phyloP scores from a whole-genome alignment of 2,888 invertebrate species.

The Petrolisthes manimaculis region DNA sequence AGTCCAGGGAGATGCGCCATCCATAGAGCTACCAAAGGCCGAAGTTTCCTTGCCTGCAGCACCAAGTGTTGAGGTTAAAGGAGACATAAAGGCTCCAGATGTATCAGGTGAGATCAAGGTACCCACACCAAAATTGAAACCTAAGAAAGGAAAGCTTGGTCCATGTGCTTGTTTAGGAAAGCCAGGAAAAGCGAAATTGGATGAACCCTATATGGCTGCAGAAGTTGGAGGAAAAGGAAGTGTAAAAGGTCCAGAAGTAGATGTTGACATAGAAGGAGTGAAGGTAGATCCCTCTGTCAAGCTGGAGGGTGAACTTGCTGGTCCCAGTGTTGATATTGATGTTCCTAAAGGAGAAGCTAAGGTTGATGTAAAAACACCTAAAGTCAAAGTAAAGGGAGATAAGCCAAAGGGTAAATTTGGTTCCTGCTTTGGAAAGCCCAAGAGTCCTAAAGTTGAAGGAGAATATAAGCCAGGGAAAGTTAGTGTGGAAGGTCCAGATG shows the following conservation, averaged over 20 bases:
- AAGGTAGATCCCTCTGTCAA: slow-evolving; percentile 29
- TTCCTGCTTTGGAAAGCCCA: slow-evolving; percentile 47
- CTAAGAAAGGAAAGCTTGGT: slow-evolving; percentile 37
- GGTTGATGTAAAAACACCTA: slow-evolving; percentile 15
- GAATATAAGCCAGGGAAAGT: slow-evolving; percentile 40
- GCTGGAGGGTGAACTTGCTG: slow-evolving; percentile 17
- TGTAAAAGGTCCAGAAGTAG: slow-evolving; percentile 1
- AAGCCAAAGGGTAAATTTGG: slow-evolving; percentile 45
- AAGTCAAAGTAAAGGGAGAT: slow-evolving; percentile 31
- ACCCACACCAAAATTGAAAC: slow-evolving; percentile 17
- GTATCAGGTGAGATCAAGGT: slow-evolving; percentile 22
- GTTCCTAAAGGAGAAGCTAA: slow-evolving; percentile 18
- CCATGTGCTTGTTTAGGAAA: slow-evolving; percentile 46
- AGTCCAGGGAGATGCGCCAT: slow-evolving; percentile 21
- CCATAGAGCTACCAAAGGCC: slow-evolving; percentile 24
- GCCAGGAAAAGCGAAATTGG: slow-evolving; percentile 19
- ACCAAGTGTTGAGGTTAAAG: slow-evolving; percentile 30
- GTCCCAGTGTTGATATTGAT: slow-evolving; percentile 3
- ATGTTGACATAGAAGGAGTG: slow-evolving; percentile 3
- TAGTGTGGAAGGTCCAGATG: slow-evolving; percentile 27
- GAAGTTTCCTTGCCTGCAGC: neutral
- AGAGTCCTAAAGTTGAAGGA: slow-evolving; percentile 31
- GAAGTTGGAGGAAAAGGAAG: slow-evolving; percentile 15
- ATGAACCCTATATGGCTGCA: slow-evolving; percentile 31
- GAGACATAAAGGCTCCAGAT: slow-evolving; percentile 34